phyloP scores from a whole-genome alignment of 2,797 vertebrate species.

The Myoxocephalus aenaeus region DNA sequence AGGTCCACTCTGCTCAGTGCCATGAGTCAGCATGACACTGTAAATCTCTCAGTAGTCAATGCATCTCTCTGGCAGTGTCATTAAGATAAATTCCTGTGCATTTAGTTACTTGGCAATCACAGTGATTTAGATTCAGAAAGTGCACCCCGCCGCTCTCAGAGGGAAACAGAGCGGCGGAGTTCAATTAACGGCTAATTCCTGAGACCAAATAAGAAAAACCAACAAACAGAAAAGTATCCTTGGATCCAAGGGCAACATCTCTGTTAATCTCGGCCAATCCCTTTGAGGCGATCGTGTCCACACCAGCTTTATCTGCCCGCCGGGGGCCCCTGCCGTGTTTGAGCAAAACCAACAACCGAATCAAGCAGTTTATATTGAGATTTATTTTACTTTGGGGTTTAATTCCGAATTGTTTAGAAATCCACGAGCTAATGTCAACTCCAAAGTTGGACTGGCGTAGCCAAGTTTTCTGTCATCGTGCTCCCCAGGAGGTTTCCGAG shows the following conservation, averaged over 20 bases:
- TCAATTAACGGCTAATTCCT: constrained; percentile 59
- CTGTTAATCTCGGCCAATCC: constrained; percentile 57
- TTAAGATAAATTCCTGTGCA: constrained; percentile 50
- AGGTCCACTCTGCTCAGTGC: constrained; percentile 17
- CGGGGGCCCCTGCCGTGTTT: constrained; percentile 44
- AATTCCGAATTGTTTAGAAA: constrained; percentile 71
- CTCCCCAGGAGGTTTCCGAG: constrained; percentile 52
- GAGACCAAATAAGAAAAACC: constrained; percentile 56
- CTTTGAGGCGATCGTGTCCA: constrained; percentile 48
- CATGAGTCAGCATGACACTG: constrained; percentile 34
- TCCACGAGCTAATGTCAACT: constrained; percentile 62
- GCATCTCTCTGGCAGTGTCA: constrained; percentile 33
- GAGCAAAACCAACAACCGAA: constrained; percentile 68
- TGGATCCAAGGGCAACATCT: constrained; percentile 62
- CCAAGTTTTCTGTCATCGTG: constrained; percentile 59
- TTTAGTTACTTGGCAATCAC: constrained; percentile 64
- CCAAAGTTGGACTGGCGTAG: constrained; percentile 30
- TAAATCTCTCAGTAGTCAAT: constrained; percentile 53
- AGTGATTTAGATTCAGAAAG: constrained; percentile 52
- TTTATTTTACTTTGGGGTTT: constrained; percentile 73
- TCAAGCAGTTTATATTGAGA: constrained; percentile 63
- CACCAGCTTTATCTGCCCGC: constrained; percentile 27
- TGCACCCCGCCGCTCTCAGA: constrained; percentile 40
- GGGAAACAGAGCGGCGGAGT: constrained; percentile 50
- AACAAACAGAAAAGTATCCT: constrained; percentile 64